phyloP scores from a whole-genome alignment of 1,140 invertebrate genomes.

The Centruroides vittatus region DNA sequence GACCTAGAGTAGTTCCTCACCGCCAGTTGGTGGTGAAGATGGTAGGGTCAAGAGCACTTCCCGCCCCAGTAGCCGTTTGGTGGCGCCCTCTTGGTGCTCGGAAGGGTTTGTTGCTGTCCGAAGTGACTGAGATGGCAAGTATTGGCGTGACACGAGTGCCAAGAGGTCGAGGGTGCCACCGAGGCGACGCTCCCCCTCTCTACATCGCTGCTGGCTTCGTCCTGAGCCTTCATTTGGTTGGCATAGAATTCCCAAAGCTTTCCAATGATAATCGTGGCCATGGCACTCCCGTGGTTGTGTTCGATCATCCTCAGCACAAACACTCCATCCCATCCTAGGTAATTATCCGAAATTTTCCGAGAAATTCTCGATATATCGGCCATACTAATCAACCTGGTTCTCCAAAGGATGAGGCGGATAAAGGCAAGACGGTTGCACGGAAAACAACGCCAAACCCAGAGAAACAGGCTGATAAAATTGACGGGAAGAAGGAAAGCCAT shows the following conservation, averaged over 20 bases:
- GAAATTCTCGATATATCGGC: conserved; percentile 25
- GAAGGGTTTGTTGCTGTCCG: conserved; percentile 6
- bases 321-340: conserved; percentile 31
- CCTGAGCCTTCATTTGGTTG: conserved; percentile 25
- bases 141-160: conserved; percentile 22
- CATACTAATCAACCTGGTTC: conserved; percentile 25
- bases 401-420: conserved; percentile 27
- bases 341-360: conserved; percentile 26
- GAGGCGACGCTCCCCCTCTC: conserved; percentile 15
- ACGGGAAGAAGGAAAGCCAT: conserved; percentile 28
- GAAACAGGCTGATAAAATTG: conserved; percentile 25
- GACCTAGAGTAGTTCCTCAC: too few species aligned
- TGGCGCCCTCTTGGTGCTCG: not conserved
- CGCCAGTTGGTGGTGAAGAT: too few species aligned
- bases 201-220: conserved; percentile 17
- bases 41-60: too few species aligned
- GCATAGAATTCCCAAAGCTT: conserved; percentile 24
- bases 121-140: conserved; percentile 21
- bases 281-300: conserved; percentile 30
- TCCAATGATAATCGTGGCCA: conserved; percentile 25
- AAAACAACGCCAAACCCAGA: conserved; percentile 31
- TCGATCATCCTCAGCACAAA: conserved; percentile 31
- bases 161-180: conserved; percentile 20
- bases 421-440: conserved; percentile 27
- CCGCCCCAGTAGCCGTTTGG: not conserved